Conservation (phyloP, 2,113 vertebrate species). For the Scytalopus superciliaris region DNA sequence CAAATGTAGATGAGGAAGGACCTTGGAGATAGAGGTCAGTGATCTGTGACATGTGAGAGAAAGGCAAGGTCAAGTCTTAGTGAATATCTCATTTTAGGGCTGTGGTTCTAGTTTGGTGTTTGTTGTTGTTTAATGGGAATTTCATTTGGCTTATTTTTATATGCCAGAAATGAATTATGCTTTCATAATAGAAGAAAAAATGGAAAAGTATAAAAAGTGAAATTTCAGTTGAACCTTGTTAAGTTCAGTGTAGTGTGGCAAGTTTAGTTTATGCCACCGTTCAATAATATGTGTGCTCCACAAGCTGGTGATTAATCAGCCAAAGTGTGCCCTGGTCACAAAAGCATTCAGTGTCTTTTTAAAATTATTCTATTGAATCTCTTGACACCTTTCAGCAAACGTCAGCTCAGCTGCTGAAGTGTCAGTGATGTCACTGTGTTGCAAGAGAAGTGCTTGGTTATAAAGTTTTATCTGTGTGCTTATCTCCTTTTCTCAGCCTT, state of each 20-base stretch:
- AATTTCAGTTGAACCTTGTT: not conserved
- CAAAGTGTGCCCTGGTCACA: not conserved
- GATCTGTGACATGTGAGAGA: not conserved
- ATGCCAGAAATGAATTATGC: not conserved
- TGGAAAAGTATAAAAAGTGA: not conserved
- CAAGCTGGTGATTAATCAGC: not conserved
- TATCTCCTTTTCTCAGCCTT: not conserved
- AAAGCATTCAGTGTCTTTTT: not conserved
- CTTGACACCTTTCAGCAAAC: not conserved
- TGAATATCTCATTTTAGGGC: not conserved
- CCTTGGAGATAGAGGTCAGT: not conserved
- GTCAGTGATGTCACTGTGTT: not conserved
- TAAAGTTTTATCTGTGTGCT: conserved; percentile 1
- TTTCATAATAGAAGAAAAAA: not conserved
- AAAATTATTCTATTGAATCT: not conserved
- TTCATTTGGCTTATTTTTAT: not conserved
- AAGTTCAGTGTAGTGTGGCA: not conserved
- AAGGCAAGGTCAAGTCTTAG: not conserved
- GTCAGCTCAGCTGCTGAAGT: not conserved
- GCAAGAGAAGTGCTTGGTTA: not conserved
- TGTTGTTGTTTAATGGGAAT: not conserved
- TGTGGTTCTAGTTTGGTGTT: not conserved
- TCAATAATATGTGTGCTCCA: not conserved
- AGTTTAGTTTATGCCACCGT: not conserved
- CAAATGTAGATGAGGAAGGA: not conserved